Evolutionary conservation across 2,797 vertebrate species (phyloP).

Genomic region (Urosaurus nigricauda): DNA sequence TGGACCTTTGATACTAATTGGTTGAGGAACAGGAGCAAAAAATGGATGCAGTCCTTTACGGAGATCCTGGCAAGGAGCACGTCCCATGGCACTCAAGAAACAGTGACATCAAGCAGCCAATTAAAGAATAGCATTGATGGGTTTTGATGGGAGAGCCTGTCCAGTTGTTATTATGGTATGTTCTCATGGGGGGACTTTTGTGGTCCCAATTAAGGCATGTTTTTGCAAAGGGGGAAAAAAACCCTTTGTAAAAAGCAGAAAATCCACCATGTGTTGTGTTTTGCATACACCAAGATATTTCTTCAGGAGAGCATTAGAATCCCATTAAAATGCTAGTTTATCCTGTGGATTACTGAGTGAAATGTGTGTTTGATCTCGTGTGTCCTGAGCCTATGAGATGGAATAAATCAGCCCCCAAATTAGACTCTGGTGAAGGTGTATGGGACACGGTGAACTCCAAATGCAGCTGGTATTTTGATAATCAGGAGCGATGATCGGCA

Average conservation of each 20-base stretch:
- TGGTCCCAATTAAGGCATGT: neutral
- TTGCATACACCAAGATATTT: neutral
- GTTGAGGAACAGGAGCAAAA: neutral
- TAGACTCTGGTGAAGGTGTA: neutral
- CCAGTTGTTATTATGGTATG: constrained; percentile 14
- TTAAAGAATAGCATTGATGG: neutral
- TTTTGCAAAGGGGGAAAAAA: neutral
- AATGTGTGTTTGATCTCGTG: neutral
- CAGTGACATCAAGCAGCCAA: neutral
- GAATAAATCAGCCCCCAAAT: neutral
- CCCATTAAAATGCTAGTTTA: neutral
- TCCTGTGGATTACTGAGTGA: neutral
- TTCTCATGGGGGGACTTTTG: neutral
- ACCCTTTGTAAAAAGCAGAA: neutral
- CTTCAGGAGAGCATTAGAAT: no score
- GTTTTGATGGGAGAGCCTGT: constrained; percentile 14
- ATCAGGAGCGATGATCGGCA: neutral
- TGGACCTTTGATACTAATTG: neutral
- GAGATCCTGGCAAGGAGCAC: neutral
- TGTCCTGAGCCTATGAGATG: neutral
- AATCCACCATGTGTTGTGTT: neutral
- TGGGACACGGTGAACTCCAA: neutral
- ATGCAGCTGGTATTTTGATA: neutral
- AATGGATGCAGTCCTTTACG: neutral
- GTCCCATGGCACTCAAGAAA: neutral